Percentiles rank a stretch among this genome's conserved stretches.
Conservation (phyloP, 2,888 invertebrate species). For the Lepidochrysops patricia region DNA sequence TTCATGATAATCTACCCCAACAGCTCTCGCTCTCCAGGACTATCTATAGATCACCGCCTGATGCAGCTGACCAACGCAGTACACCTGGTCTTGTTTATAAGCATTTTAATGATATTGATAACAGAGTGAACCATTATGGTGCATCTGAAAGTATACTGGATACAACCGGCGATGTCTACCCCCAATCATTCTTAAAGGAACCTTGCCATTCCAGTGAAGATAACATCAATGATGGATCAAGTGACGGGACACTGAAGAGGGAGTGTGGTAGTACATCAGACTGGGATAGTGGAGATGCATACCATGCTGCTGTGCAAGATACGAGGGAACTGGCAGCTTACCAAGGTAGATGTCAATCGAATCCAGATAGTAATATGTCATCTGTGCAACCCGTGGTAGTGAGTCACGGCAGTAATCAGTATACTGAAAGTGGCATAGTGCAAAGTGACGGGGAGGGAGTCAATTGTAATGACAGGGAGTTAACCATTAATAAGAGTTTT, state of each 20-base stretch:
- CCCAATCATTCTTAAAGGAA: constrained; percentile 49
- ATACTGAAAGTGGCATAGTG: constrained; percentile 51
- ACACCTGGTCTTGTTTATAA: constrained; percentile 46
- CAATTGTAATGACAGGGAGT: constrained; percentile 52
- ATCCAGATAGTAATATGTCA: constrained; percentile 49
- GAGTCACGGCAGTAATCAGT: constrained; percentile 43
- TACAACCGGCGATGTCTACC: constrained; percentile 40
- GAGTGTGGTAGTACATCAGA: constrained; percentile 32
- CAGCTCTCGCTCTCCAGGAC: constrained; percentile 40
- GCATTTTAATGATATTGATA: constrained; percentile 42
- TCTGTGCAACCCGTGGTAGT: constrained; percentile 44
- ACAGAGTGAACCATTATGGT: constrained; percentile 42
- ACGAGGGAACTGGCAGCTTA: constrained; percentile 45
- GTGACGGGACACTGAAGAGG: constrained; percentile 36
- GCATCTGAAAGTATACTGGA: constrained; percentile 36
- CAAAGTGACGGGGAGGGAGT: constrained; percentile 44
- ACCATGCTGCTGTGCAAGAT: constrained; percentile 44
- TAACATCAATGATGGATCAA: constrained; percentile 34
- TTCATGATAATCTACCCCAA: constrained; percentile 43
- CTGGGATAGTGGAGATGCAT: constrained; percentile 42
- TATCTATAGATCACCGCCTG: constrained; percentile 39
- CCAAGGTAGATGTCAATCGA: constrained; percentile 47
- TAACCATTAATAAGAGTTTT: constrained; percentile 54
- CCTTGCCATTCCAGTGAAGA: constrained; percentile 39
- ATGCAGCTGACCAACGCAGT: constrained; percentile 39